Evolutionary conservation across 1,140 invertebrate genomes (phyloP).

Genomic region (Scaptomyza pallida): DNA sequence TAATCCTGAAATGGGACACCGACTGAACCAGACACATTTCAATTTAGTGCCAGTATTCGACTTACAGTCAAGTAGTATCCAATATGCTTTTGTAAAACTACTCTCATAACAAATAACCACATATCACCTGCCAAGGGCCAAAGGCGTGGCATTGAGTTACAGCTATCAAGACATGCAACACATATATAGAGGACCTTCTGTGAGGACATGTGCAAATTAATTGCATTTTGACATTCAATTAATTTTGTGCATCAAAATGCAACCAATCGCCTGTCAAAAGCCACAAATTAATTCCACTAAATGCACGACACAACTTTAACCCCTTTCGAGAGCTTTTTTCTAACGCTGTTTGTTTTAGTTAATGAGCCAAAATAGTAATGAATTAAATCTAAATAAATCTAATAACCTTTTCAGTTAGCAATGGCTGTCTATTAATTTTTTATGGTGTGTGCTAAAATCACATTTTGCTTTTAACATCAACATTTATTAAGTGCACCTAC

Average conservation of each 20-base stretch:
- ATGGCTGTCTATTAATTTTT: no score
- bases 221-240: constrained; percentile 68
- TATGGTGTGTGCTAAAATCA: no score
- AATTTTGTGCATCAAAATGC: constrained; percentile 42
- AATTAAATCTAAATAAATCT: no score
- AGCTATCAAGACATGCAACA: constrained; percentile 1
- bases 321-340: neutral
- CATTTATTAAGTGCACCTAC: neutral
- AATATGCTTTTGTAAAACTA: neutral
- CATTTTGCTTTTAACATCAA: no score
- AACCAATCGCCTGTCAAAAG: constrained; percentile 8
- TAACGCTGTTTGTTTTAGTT: no score
- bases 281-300: constrained; percentile 10
- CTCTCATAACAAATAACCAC: constrained; percentile 5
- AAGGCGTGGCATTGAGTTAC: constrained; percentile 10
- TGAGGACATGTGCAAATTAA: constrained; percentile 56
- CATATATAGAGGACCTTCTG: constrained; percentile 1
- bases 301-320: constrained; percentile 1
- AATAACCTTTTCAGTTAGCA: no score
- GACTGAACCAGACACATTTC: neutral
- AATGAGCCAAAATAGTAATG: no score
- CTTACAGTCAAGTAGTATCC: neutral
- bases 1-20: constrained; percentile 12
- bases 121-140: constrained; percentile 6
- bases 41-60: neutral